Percentiles rank a stretch among this genome's conserved stretches.
phyloP scores from a whole-genome alignment of 1,140 invertebrate species.

The Caenorhabditis inopinata region DNA sequence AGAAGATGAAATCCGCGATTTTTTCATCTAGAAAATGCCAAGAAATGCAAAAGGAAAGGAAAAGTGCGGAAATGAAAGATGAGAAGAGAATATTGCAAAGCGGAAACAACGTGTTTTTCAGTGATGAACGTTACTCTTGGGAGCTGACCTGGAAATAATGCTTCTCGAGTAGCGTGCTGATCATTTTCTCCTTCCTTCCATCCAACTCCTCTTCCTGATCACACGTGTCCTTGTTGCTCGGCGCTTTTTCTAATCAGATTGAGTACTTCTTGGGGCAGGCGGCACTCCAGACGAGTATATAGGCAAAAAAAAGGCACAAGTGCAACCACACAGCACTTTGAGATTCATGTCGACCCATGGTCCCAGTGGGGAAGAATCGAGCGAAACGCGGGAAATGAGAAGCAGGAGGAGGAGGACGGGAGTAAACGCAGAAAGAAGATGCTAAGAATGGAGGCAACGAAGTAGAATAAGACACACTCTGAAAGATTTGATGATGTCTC shows the following conservation, averaged over 20 bases:
- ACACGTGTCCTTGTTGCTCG: background rate
- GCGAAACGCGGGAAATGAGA: background rate
- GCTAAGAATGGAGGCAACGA: background rate
- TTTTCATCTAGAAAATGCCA: too few relatives aligned
- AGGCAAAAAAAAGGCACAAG: background rate
- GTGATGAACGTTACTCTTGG: slow-evolving; percentile 28
- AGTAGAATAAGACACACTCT: too few relatives aligned
- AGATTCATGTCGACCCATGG: slow-evolving; percentile 16
- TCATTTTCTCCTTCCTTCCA: background rate
- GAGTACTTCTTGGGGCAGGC: slow-evolving; percentile 1
- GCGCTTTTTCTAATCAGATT: slow-evolving; percentile 27
- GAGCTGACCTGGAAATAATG: slow-evolving; percentile 32
- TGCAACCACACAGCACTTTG: background rate
- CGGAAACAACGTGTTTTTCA: background rate
- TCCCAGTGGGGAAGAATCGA: slow-evolving; percentile 14
- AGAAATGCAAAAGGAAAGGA: background rate
- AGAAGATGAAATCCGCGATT: too few relatives aligned
- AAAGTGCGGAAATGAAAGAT: background rate
- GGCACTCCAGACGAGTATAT: background rate
- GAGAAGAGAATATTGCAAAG: background rate
- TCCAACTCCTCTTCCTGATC: background rate
- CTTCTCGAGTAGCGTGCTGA: slow-evolving; percentile 26
- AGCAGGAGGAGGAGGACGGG: background rate
- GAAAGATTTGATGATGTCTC: background rate
- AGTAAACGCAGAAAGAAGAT: background rate